Percentiles rank a stretch among this genome's conserved stretches.
Evolutionary conservation across 2,113 vertebrate genomes (phyloP).

Genomic region (Anthoscopus minutus): DNA sequence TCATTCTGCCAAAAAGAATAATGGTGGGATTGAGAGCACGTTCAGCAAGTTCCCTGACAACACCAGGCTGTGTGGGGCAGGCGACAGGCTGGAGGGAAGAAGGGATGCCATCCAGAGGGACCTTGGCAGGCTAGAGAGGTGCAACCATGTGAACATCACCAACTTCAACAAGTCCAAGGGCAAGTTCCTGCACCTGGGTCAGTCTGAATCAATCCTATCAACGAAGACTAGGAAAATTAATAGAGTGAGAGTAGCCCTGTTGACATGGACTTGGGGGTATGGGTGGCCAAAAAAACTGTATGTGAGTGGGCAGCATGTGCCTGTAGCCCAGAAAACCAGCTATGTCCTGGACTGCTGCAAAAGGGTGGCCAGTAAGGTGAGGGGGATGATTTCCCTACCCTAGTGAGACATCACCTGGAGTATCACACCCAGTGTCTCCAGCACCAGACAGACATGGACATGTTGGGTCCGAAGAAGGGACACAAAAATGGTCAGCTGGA

Average conservation of each 20-base stretch:
- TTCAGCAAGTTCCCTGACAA: neutral
- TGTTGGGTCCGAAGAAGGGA: neutral
- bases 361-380: neutral
- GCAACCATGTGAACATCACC: accelerated
- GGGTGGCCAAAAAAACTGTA: neutral
- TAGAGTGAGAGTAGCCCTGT: neutral
- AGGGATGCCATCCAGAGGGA: neutral
- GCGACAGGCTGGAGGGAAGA: accelerated
- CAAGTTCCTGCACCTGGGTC: neutral
- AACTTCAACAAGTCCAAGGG: neutral
- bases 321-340: neutral
- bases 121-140: neutral
- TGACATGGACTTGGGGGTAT: accelerated
- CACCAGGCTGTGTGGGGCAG: neutral
- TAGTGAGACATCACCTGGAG: neutral
- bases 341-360: neutral
- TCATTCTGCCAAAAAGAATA: neutral
- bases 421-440: neutral
- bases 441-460: neutral
- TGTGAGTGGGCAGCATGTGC: accelerated
- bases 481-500: neutral
- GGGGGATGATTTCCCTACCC: accelerated
- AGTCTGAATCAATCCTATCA: neutral
- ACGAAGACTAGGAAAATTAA: accelerated
- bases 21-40: accelerated